A percentile compares a stretch with the other conserved stretches of the same genome.
These are phyloP conservation scores for Zygaena filipendulae DNA, from an alignment of 2,888 invertebrate genomes.

Conservation along the genomic window DNA sequence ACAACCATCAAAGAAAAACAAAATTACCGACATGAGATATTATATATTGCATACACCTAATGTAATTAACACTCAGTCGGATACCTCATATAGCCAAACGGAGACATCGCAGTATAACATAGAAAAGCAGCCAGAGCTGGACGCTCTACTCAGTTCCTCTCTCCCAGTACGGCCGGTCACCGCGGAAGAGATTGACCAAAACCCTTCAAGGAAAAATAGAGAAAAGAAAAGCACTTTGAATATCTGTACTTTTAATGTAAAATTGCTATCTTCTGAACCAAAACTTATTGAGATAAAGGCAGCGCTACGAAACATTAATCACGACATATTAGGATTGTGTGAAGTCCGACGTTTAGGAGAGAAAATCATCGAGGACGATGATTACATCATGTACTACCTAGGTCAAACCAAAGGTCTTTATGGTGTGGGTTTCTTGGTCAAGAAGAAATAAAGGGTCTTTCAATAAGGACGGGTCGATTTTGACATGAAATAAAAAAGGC, in stretches of 20 bases:
- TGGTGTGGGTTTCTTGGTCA: conserved; percentile 18
- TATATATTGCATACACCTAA: conserved; percentile 4
- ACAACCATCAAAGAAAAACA: too few relatives aligned
- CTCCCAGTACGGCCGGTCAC: conserved; percentile 18
- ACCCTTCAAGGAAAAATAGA: conserved; percentile 13
- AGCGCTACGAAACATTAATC: conserved; percentile 13
- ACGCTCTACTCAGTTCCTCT: conserved; percentile 7
- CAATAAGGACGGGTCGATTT: too few relatives aligned
- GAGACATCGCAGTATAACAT: conserved; percentile 6
- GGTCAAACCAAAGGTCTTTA: conserved; percentile 17
- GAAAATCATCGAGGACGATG: conserved; percentile 13
- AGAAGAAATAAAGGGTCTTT: too few relatives aligned
- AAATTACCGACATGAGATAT: conserved; percentile 2
- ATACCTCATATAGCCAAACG: conserved; percentile 2
- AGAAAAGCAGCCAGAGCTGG: conserved; percentile 7
- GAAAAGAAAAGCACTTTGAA: conserved; percentile 5
- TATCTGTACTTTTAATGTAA: conserved; percentile 13
- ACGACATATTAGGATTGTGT: conserved; percentile 14
- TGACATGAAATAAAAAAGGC: too few relatives aligned
- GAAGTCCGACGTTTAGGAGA: conserved; percentile 15
- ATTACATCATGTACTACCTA: conserved; percentile 15
- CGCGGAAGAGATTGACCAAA: conserved; percentile 18
- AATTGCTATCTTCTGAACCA: conserved; percentile 9
- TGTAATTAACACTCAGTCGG: conserved; percentile 2
- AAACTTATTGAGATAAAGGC: conserved; percentile 13